Percentiles rank a stretch among this genome's conserved stretches.
Evolutionary conservation across 2,797 vertebrate genomes (phyloP).

Genomic region (Eremophila alpestris): DNA sequence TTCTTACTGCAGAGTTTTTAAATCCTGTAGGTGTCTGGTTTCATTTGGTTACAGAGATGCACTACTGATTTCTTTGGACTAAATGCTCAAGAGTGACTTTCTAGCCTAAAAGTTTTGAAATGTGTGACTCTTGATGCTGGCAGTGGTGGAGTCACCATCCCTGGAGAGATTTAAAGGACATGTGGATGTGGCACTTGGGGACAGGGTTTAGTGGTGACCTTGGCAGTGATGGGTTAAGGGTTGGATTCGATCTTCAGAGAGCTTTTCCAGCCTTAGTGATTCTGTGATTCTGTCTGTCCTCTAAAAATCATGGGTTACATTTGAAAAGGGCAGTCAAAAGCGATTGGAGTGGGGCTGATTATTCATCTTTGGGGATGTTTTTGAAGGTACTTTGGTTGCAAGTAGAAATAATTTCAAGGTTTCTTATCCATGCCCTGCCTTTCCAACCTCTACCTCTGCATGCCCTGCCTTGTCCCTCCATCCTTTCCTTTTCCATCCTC

Average conservation of each 20-base stretch:
- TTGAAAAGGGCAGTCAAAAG: neutral
- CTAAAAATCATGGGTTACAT: neutral
- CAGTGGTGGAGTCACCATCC: neutral
- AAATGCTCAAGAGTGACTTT: neutral
- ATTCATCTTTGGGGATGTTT: neutral
- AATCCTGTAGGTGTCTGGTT: neutral
- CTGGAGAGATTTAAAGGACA: neutral
- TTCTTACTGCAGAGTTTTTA: neutral
- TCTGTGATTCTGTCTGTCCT: neutral
- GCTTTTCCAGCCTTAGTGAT: neutral
- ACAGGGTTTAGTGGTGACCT: neutral
- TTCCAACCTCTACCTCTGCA: neutral
- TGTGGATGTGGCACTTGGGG: neutral
- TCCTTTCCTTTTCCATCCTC: neutral
- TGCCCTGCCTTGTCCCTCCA: neutral
- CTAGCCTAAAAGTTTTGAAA: neutral
- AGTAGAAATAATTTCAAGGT: neutral
- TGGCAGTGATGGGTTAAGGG: neutral
- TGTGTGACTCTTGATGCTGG: rapidly evolving
- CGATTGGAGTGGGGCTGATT: neutral
- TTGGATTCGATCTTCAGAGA: neutral
- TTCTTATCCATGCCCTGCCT: neutral
- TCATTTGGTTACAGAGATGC: neutral
- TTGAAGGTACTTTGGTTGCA: neutral
- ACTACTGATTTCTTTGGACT: neutral